Evolutionary conservation across 2,113 vertebrate genomes (phyloP), one percentile per base, ranked within the genome.

Genomic region (Hippocampus mohnikei): DNA sequence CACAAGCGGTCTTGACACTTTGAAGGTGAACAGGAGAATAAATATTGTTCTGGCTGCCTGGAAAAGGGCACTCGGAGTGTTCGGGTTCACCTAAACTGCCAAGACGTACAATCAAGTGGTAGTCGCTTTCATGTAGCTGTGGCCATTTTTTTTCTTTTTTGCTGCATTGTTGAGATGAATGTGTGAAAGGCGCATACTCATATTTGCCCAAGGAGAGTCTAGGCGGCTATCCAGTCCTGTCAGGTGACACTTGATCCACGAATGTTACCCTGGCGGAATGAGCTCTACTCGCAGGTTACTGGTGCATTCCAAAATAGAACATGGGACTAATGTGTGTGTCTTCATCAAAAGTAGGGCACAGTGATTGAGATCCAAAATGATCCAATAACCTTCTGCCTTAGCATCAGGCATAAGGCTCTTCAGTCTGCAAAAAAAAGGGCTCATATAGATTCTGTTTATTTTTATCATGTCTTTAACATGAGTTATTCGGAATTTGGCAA

Each of bases 261-360:
- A 76, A 77, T 70, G 66, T 72, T 62, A 16, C 58, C 72, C 58
- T 46, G 37, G 69, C 8, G 72, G 71, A 84, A 76, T 72, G 59
- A 74, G 77, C 44, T 44, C 42, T 62, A 46, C 56, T 74, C 42
- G 50, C 62, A 71, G 66, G 71, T 77, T 33, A 60, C 46, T 50
- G 15, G 46, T 50, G 13, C 59, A 44, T 64, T 23, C 2, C 75
- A 80, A 83, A 77, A 83, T 77, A 82, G 79, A 63, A 44, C 69
- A 41, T 0, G 3, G 37, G 20, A 44, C 42, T 71, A 20, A 71
- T 74, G 70, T 58, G 65, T 37, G 72, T 67, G 69, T 75, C 50
- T 66, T 67, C 66, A 67, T 74, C 53, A 69, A 76, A 84, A 84
- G 70, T 80, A 71, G 80, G 77, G 16, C 80, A 78, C 27, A 33